Conservation (phyloP, 2,888 invertebrate genomes). For the Rapana venosa region DNA sequence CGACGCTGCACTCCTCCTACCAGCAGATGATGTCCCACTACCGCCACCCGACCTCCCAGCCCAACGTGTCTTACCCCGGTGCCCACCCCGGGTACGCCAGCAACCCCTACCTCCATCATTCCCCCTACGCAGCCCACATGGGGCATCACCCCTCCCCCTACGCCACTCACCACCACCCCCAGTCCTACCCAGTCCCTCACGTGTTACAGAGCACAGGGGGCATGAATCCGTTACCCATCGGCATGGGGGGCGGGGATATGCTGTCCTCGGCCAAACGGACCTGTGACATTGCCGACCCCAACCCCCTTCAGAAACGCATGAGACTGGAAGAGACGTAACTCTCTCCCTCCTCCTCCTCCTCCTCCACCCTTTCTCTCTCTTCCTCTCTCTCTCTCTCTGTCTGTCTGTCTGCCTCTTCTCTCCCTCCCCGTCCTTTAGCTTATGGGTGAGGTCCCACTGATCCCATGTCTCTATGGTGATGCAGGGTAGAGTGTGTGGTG, state of each 20-base stretch:
- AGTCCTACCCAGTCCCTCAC: constrained; percentile 39
- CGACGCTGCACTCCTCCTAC: not conserved
- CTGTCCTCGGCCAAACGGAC: constrained; percentile 34
- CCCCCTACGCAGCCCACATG: constrained; percentile 10
- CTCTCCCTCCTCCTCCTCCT: not conserved
- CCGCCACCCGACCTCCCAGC: not conserved
- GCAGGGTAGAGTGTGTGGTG: too few relatives aligned
- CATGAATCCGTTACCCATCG: constrained; percentile 31
- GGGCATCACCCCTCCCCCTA: constrained; percentile 20
- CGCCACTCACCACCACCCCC: constrained; percentile 24
- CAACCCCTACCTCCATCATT: constrained; percentile 33
- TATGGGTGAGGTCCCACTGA: not conserved
- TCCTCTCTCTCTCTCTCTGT: not conserved
- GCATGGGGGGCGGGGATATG: constrained; percentile 27
- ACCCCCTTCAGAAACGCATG: constrained; percentile 32
- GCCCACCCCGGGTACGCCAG: constrained; percentile 10
- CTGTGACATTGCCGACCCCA: constrained; percentile 24
- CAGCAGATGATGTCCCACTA: constrained; percentile 19
- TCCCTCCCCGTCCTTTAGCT: constrained; percentile 2
- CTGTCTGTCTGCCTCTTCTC: not conserved
- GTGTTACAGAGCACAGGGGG: constrained; percentile 42
- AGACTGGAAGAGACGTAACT: constrained; percentile 37
- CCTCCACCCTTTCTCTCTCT: not conserved
- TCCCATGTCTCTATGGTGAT: not conserved
- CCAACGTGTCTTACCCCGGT: not conserved